Evolutionary conservation across 2,888 invertebrate genomes (phyloP).

Genomic region (Drosophila hamatofila): DNA sequence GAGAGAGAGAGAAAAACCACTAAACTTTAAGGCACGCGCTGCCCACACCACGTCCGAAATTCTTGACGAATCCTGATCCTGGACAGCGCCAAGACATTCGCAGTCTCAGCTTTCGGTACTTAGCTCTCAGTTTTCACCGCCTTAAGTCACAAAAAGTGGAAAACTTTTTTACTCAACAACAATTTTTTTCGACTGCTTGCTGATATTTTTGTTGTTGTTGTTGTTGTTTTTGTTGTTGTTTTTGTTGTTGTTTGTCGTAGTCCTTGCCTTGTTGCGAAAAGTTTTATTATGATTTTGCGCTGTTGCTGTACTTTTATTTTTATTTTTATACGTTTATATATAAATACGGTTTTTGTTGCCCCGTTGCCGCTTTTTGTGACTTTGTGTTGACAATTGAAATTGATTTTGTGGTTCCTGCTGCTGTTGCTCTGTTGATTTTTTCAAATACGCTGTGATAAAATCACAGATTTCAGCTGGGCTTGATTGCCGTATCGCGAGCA

Average conservation of each 20-base stretch:
- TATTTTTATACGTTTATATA: constrained; percentile 8
- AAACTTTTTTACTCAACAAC: constrained; percentile 58
- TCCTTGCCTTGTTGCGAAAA: constrained; percentile 66
- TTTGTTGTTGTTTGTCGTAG: constrained; percentile 40
- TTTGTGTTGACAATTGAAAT: constrained; percentile 82
- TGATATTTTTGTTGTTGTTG: neutral
- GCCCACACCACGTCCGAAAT: constrained; percentile 33
- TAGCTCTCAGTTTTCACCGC: constrained; percentile 32
- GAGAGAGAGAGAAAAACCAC: constrained; percentile 44
- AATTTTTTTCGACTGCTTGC: constrained; percentile 19
- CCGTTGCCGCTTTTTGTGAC: constrained; percentile 59
- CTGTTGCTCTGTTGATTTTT: constrained; percentile 42
- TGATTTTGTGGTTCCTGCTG: constrained; percentile 73
- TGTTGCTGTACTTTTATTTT: constrained; percentile 21
- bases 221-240: neutral
- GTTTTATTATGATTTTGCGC: constrained; percentile 72
- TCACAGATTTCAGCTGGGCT: constrained; percentile 47
- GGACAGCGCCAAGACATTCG: constrained; percentile 25
- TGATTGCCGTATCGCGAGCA: constrained; percentile 46
- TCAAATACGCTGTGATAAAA: constrained; percentile 43
- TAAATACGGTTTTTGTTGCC: neutral
- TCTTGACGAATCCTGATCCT: constrained; percentile 34
- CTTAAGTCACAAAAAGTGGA: constrained; percentile 67
- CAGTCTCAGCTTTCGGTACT: constrained; percentile 19
- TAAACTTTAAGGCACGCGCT: constrained; percentile 72